A percentile compares a stretch with the other conserved stretches of the same genome.
phyloP scores from a whole-genome alignment of 2,888 invertebrate species.

The Dendrolimus houi region DNA sequence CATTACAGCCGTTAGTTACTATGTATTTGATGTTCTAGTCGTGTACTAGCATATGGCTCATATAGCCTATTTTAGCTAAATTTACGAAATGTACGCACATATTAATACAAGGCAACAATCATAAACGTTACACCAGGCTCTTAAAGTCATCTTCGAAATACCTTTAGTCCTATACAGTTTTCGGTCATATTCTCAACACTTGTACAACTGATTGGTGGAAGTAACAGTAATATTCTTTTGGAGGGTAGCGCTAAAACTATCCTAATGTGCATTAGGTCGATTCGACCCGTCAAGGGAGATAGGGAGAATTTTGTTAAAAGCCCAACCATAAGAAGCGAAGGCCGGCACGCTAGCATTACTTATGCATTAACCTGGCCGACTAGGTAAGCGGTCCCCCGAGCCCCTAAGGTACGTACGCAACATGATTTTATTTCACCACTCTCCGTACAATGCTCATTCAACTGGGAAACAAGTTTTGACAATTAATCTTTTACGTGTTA shows the following conservation, averaged over 20 bases:
- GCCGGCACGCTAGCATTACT: constrained; percentile 72
- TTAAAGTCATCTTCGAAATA: too few species aligned
- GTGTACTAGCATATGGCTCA: too few species aligned
- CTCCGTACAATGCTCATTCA: constrained; percentile 11
- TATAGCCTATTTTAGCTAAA: too few species aligned
- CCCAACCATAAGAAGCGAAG: constrained; percentile 33
- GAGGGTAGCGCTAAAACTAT: background rate
- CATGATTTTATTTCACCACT: constrained; percentile 53
- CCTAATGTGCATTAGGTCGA: background rate
- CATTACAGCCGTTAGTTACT: too few species aligned
- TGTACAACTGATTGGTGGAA: background rate
- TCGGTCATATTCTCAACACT: background rate
- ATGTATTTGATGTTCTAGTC: too few species aligned
- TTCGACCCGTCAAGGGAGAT: constrained; percentile 8
- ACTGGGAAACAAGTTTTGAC: constrained; percentile 28
- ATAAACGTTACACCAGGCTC: too few species aligned
- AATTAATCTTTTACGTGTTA: constrained; percentile 35
- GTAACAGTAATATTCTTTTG: background rate
- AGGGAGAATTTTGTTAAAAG: constrained; percentile 50
- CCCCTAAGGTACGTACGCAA: constrained; percentile 30
- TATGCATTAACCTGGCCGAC: constrained; percentile 74
- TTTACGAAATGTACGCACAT: too few species aligned
- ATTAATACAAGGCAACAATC: too few species aligned
- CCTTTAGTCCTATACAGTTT: too few species aligned
- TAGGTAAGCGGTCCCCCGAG: constrained; percentile 70